phyloP scores from a whole-genome alignment of 2,888 invertebrate species.

The Zygogramma bicolorata region DNA sequence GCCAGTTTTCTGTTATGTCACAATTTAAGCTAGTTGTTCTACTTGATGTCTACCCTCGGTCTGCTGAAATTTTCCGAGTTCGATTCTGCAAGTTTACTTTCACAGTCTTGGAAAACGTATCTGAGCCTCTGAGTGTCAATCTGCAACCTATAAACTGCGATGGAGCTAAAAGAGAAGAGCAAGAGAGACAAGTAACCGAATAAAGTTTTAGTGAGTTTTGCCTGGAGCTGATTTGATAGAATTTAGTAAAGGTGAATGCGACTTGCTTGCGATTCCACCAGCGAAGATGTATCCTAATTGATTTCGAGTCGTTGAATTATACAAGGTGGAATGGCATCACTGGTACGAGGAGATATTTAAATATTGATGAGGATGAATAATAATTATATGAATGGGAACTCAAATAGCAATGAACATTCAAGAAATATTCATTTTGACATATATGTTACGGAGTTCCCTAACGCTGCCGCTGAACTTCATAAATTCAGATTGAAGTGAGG shows the following conservation, averaged over 20 bases:
- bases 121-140: slow-evolving; percentile 14
- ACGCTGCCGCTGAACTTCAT: too few relatives aligned
- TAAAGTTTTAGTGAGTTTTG: slow-evolving; percentile 1
- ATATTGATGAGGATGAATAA: background rate
- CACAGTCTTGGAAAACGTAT: slow-evolving; percentile 16
- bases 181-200: background rate
- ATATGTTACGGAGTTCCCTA: too few relatives aligned
- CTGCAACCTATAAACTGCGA: background rate
- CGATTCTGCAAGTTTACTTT: slow-evolving; percentile 3
- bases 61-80: background rate
- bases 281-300: slow-evolving; percentile 19
- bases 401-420: too few relatives aligned
- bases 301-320: background rate
- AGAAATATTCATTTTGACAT: too few relatives aligned
- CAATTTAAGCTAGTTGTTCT: too few relatives aligned
- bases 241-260: slow-evolving; percentile 4
- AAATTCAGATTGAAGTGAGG: too few relatives aligned
- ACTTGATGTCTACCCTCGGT: too few relatives aligned
- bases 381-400: background rate
- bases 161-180: background rate
- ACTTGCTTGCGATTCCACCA: background rate
- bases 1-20: too few relatives aligned
- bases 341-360: background rate
- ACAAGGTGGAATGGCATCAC: background rate
- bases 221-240: background rate